Conservation (phyloP, 1,140 invertebrate species). For the Drosophila obscura region DNA sequence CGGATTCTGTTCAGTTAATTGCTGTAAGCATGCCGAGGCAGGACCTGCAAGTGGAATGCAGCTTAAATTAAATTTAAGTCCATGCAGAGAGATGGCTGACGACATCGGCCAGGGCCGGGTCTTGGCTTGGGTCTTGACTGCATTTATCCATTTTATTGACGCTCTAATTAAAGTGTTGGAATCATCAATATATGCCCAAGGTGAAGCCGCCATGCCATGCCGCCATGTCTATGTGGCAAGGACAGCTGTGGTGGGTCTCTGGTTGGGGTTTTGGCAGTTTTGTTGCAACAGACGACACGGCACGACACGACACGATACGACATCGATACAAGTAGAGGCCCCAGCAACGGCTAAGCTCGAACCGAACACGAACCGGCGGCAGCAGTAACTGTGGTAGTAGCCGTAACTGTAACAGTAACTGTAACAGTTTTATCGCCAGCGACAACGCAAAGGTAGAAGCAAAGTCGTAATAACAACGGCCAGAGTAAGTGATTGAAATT, state of each 20-base stretch:
- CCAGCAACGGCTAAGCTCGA: conserved; percentile 34
- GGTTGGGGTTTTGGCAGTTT: conserved; percentile 41
- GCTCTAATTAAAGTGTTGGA: conserved; percentile 72
- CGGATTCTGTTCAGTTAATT: conserved; percentile 32
- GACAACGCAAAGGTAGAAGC: conserved; percentile 48
- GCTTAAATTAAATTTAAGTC: conserved; percentile 40
- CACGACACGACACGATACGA: conserved; percentile 41
- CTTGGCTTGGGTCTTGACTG: neutral
- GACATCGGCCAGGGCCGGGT: conserved; percentile 4
- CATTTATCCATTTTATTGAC: conserved; percentile 71
- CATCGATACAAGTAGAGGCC: conserved; percentile 51
- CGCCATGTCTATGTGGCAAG: conserved; percentile 16
- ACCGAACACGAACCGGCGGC: conserved; percentile 26
- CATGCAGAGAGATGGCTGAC: conserved; percentile 3
- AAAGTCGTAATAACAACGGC: conserved; percentile 58
- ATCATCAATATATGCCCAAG: conserved; percentile 59
- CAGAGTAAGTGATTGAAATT: conserved; percentile 63
- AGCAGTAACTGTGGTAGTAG: conserved; percentile 43
- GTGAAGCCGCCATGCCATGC: conserved; percentile 38
- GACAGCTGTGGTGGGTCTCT: conserved; percentile 27
- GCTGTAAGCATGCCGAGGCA: conserved; percentile 39
- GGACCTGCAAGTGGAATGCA: conserved; percentile 37
- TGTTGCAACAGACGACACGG: conserved; percentile 48
- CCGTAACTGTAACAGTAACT: conserved; percentile 32
- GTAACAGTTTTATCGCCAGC: conserved; percentile 65